A percentile compares a stretch with the other conserved stretches of the same genome.
These are phyloP conservation scores for Caenorhabditis sp. DNA, from an alignment of 2,888 invertebrate species.

Conservation along the genomic window DNA sequence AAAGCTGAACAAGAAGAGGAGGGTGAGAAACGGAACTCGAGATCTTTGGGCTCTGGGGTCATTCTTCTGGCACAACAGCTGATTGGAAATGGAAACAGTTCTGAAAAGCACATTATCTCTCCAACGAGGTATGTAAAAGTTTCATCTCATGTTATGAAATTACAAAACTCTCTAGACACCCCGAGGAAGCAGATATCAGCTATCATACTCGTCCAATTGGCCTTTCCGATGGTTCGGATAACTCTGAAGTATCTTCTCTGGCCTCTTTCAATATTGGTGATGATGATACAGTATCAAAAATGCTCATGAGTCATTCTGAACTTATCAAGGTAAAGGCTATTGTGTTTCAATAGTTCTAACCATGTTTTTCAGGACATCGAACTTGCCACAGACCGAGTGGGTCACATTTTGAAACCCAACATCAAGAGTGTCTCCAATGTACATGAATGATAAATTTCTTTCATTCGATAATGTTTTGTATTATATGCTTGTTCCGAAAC, in stretches of 20 bases:
- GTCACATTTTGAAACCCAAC: constrained; percentile 66
- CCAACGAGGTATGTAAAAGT: not conserved
- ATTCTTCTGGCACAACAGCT: constrained; percentile 81
- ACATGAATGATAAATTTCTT: constrained; percentile 11
- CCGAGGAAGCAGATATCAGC: constrained; percentile 55
- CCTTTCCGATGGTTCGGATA: constrained; percentile 56
- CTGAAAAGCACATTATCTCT: constrained; percentile 29
- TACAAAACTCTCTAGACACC: constrained; percentile 47
- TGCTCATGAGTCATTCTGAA: constrained; percentile 73
- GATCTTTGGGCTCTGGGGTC: constrained; percentile 74
- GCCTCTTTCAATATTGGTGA: constrained; percentile 67
- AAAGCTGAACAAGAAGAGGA: constrained; percentile 70
- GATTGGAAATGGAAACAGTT: constrained; percentile 66
- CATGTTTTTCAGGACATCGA: constrained; percentile 72
- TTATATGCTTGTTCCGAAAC: not conserved
- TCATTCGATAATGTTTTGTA: not conserved
- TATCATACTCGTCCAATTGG: constrained; percentile 65
- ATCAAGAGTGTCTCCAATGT: constrained; percentile 63
- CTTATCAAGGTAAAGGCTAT: constrained; percentile 68
- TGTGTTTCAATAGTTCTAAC: not conserved
- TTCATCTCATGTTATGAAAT: not conserved
- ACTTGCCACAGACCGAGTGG: constrained; percentile 69
- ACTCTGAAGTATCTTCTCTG: constrained; percentile 70
- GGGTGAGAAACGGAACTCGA: constrained; percentile 52
- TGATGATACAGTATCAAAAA: constrained; percentile 71